Evolutionary conservation across 2,888 invertebrate species (phyloP).

Genomic region (Blera fallax): DNA sequence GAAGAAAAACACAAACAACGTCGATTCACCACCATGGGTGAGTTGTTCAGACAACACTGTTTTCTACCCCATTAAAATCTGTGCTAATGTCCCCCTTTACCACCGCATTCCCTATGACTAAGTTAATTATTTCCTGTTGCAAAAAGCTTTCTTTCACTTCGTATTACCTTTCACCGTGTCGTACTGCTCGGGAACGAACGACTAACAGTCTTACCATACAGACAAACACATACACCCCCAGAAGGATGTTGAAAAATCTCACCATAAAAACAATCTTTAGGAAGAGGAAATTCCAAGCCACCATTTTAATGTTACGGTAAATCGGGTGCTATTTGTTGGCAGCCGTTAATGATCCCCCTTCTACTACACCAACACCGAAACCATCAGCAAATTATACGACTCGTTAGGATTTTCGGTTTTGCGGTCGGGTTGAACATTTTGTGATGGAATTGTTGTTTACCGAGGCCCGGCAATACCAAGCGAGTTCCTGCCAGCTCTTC

Average conservation of each 20-base stretch:
- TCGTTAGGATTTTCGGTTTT: constrained; percentile 46
- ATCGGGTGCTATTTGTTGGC: constrained; percentile 26
- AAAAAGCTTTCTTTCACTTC: constrained; percentile 44
- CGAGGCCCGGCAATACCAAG: background rate
- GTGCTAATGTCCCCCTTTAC: background rate
- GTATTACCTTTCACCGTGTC: constrained; percentile 11
- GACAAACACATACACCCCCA: background rate
- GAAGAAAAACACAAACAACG: background rate
- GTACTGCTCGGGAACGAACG: background rate
- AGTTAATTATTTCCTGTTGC: constrained; percentile 59
- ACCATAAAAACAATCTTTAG: background rate
- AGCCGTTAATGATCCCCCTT: constrained; percentile 23
- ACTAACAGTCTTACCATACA: background rate
- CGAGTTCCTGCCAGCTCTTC: background rate
- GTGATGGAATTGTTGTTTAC: constrained; percentile 32
- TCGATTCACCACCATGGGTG: background rate
- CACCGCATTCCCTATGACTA: background rate
- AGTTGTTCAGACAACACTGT: background rate
- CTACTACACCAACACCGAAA: background rate
- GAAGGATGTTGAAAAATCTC: background rate
- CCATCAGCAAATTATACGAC: constrained; percentile 41
- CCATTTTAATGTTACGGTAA: constrained; percentile 20
- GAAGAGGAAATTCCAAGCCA: constrained; percentile 11
- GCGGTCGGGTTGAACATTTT: constrained; percentile 42
- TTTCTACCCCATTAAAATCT: constrained; percentile 14